phyloP scores from a whole-genome alignment of 2,888 invertebrate genomes.

The Ophonus ardosiacus region DNA sequence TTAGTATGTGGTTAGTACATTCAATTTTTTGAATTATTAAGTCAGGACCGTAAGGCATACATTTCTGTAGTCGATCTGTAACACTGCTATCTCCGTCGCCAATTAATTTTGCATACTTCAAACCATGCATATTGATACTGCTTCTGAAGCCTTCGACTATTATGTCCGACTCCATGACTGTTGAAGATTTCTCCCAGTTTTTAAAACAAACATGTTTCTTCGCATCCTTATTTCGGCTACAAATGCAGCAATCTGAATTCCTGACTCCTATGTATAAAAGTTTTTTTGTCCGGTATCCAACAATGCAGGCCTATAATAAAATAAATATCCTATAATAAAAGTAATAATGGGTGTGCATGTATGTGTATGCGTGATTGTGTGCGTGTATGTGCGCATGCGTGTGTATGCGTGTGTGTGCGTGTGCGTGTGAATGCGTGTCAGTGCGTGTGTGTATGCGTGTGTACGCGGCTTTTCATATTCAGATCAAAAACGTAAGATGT shows the following conservation, averaged over 20 bases:
- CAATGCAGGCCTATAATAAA: slow-evolving; percentile 8
- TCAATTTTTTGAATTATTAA: slow-evolving; percentile 44
- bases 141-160: too few relatives aligned
- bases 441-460: too few relatives aligned
- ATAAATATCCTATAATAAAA: slow-evolving; percentile 1
- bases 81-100: slow-evolving; percentile 55
- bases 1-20: slow-evolving; percentile 47
- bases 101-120: slow-evolving; percentile 51
- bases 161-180: too few relatives aligned
- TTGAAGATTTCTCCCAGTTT: too few relatives aligned
- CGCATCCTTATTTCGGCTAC: too few relatives aligned
- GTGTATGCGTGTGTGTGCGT: background rate
- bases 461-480: too few relatives aligned
- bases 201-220: too few relatives aligned
- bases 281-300: background rate
- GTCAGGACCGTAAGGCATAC: slow-evolving; percentile 3
- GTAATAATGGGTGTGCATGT: background rate
- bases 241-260: too few relatives aligned
- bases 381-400: background rate
- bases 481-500: too few relatives aligned
- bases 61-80: slow-evolving; percentile 2
- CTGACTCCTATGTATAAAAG: too few relatives aligned
- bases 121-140: slow-evolving; percentile 29
- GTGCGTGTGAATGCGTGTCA: too few relatives aligned
- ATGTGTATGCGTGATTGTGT: background rate